phyloP scores from a whole-genome alignment of 2,797 vertebrate genomes.

The Sebastes steindachneri region DNA sequence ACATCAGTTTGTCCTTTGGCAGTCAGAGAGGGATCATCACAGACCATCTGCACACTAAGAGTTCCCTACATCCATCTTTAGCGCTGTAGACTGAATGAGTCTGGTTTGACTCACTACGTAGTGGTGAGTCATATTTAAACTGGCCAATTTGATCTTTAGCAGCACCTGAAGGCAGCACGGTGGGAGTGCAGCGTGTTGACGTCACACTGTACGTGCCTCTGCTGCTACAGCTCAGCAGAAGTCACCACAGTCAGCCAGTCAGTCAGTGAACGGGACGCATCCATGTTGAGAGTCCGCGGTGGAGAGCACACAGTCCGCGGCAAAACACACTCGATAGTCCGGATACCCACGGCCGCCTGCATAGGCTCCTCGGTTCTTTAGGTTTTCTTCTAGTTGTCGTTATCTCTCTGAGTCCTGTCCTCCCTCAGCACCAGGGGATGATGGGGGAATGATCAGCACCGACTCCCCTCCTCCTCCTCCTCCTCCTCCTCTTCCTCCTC shows the following conservation, averaged over 20 bases:
- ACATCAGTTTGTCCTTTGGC: too few species aligned
- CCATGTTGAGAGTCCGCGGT: background rate
- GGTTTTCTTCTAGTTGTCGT: too few species aligned
- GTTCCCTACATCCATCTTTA: too few species aligned
- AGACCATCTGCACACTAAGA: too few species aligned
- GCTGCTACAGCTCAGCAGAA: background rate
- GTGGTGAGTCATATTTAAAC: too few species aligned
- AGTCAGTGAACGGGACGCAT: background rate
- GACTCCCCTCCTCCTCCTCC: conserved; percentile 26
- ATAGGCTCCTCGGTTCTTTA: background rate
- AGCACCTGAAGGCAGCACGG: conserved; percentile 1
- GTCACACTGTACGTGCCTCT: conserved; percentile 21
- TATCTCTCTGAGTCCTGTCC: background rate
- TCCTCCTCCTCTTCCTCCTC: background rate
- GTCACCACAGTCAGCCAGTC: background rate
- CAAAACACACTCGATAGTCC: background rate
- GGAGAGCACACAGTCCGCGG: background rate
- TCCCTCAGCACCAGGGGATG: conserved; percentile 40
- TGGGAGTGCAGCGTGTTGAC: conserved; percentile 19
- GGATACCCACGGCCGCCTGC: background rate
- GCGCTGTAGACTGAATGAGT: too few species aligned
- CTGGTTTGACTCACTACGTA: too few species aligned
- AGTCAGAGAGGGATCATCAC: too few species aligned
- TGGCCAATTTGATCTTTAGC: background rate
- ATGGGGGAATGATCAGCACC: conserved; percentile 75